Evolutionary conservation across 2,797 vertebrate genomes (phyloP).

Genomic region (Poeciliopsis paucimaculata): DNA sequence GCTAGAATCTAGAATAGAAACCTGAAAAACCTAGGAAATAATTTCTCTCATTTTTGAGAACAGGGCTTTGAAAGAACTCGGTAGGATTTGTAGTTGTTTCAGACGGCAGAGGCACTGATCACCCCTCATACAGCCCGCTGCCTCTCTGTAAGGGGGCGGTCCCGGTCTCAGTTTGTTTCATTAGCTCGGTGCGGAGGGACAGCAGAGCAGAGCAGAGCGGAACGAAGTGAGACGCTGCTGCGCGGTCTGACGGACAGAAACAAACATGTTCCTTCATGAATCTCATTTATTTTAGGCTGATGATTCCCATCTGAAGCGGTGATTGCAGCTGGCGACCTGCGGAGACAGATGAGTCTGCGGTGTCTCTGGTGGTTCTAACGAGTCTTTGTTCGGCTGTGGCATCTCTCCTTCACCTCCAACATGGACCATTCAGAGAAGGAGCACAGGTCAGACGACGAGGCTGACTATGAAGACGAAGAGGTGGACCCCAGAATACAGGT

Average conservation of each 20-base stretch:
- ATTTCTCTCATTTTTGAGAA: neutral
- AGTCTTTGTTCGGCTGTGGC: slow-evolving; percentile 66
- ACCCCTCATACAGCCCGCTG: slow-evolving; percentile 2
- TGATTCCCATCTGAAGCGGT: neutral
- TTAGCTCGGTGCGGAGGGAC: neutral
- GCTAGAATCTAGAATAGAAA: neutral
- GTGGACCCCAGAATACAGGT: slow-evolving; percentile 97
- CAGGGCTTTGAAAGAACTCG: neutral
- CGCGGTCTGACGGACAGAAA: neutral
- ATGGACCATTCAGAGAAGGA: slow-evolving; percentile 79
- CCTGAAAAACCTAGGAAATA: neutral
- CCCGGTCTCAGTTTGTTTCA: neutral
- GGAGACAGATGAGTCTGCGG: slow-evolving; percentile 14
- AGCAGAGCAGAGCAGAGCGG: neutral
- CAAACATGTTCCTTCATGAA: slow-evolving; percentile 1
- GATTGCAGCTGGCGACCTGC: neutral
- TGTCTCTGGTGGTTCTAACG: neutral
- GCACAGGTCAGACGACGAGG: slow-evolving; percentile 76
- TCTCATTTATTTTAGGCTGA: neutral
- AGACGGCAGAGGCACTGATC: slow-evolving; percentile 21
- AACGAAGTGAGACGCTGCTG: neutral
- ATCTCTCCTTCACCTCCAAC: slow-evolving; percentile 26
- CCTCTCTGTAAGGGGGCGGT: slow-evolving; percentile 42
- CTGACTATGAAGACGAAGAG: slow-evolving; percentile 87
- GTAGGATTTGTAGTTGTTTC: neutral